phyloP scores from a whole-genome alignment of 2,797 vertebrate genomes.

The Gila robusta region DNA sequence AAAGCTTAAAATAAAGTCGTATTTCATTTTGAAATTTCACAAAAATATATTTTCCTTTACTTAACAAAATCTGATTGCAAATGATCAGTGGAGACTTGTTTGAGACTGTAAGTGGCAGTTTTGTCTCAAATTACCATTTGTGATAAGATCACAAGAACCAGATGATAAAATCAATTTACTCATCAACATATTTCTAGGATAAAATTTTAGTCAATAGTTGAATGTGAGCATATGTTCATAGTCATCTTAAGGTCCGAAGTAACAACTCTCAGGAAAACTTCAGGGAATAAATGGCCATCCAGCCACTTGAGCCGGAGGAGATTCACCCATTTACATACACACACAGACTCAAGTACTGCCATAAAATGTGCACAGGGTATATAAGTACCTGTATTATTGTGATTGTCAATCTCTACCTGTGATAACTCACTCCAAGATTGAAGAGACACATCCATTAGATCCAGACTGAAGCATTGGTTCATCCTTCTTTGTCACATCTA shows the following conservation, averaged over 20 bases:
- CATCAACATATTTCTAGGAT: background rate
- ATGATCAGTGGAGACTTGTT: background rate
- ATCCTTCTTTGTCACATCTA: constrained; percentile 57
- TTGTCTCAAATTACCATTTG: background rate
- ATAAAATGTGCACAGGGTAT: constrained; percentile 35
- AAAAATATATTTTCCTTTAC: background rate
- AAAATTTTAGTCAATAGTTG: background rate
- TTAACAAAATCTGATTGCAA: background rate
- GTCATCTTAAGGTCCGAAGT: background rate
- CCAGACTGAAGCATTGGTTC: constrained; percentile 44
- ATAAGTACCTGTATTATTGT: constrained; percentile 11
- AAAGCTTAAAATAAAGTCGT: background rate
- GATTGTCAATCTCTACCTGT: constrained; percentile 30
- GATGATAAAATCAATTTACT: background rate
- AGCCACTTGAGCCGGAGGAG: constrained; percentile 13
- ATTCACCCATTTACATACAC: constrained; percentile 24
- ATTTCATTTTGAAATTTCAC: background rate
- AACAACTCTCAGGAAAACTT: constrained; percentile 16
- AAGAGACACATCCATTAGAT: constrained; percentile 39
- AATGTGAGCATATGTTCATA: constrained; percentile 31
- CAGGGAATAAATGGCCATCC: constrained; percentile 31
- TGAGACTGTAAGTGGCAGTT: background rate
- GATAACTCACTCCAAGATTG: constrained; percentile 39
- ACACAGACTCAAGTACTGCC: constrained; percentile 18
- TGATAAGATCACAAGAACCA: background rate